Evolutionary conservation across 1,140 invertebrate species (phyloP), one percentile per base, ranked within the genome.

Genomic region (Hormaphis cornu): DNA sequence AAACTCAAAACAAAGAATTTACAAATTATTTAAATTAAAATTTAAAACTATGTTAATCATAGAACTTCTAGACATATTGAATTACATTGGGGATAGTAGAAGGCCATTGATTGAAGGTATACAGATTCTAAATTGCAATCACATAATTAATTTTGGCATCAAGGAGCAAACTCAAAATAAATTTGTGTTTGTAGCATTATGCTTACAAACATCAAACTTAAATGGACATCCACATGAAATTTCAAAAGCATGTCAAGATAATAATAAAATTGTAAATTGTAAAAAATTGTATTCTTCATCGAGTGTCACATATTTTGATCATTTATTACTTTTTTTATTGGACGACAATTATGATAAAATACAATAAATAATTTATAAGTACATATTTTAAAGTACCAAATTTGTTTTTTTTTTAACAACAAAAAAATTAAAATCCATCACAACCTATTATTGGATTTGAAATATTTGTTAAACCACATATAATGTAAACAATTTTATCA

Each of bases 371-470:
- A n/a, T n/a, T n/a, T n/a, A n/a, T n/a, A n/a, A n/a, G n/a, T n/a
- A n/a, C n/a, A n/a, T n/a, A n/a, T n/a, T n/a, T n/a, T n/a, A n/a
- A n/a, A n/a, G n/a, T n/a, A n/a, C n/a, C n/a, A n/a, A n/a, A n/a
- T n/a, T n/a, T n/a, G n/a, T n/a, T n/a, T n/a, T n/a, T n/a, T n/a
- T n/a, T n/a, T n/a, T n/a, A n/a, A n/a, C n/a, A n/a, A n/a, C n/a
- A n/a, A n/a, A n/a, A n/a, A n/a, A n/a, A n/a, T n/a, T n/a, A n/a
- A n/a, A n/a, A n/a, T n/a, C n/a, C n/a, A n/a, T n/a, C n/a, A n/a
- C n/a, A n/a, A n/a, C n/a, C n/a, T n/a, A 69, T 26, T 18, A 69
- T 69, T 18, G 63, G 63, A 50, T 42, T 22, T 20, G 46, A 69
- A 28, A 69, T 26, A 37, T 69, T 69, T 9, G 50, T 44, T 8